A percentile compares a stretch with the other conserved stretches of the same genome.
Conservation (phyloP, 2,113 vertebrate species). For the Brachypodius melanocephalos region DNA sequence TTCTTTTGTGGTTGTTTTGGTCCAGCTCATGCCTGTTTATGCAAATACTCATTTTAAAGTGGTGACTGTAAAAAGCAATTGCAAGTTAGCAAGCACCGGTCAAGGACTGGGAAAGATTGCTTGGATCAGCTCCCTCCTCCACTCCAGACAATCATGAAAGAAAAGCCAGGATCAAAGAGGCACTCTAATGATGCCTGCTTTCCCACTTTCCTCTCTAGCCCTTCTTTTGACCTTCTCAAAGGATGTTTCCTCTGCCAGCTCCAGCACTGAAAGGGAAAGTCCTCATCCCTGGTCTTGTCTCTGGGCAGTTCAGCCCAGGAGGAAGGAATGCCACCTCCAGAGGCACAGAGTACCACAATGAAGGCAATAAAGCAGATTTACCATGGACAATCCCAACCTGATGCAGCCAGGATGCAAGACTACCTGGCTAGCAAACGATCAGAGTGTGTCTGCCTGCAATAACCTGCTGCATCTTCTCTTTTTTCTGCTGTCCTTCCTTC, state of each 20-base stretch:
- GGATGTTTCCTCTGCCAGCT: background rate
- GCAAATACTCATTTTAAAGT: background rate
- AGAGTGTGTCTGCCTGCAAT: background rate
- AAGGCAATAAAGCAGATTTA: background rate
- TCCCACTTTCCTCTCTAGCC: background rate
- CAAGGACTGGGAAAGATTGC: background rate
- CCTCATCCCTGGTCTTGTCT: no score
- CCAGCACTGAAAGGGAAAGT: rapidly evolving
- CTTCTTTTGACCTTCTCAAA: background rate
- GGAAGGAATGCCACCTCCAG: background rate
- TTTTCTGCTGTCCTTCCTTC: background rate
- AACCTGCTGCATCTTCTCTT: background rate
- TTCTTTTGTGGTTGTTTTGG: background rate
- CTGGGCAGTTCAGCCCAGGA: background rate
- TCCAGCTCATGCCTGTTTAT: constrained; percentile 2
- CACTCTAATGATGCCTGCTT: background rate
- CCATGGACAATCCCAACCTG: background rate
- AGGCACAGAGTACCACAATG: background rate
- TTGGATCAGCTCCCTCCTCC: background rate
- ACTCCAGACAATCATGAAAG: background rate
- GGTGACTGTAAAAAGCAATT: background rate
- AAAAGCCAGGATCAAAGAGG: background rate
- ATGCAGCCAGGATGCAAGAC: background rate
- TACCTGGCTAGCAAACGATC: background rate
- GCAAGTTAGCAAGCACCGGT: background rate